A percentile compares a stretch with the other conserved stretches of the same genome.
Evolutionary conservation across 1,140 invertebrate species (phyloP).

Genomic region (Chionoecetes opilio): DNA sequence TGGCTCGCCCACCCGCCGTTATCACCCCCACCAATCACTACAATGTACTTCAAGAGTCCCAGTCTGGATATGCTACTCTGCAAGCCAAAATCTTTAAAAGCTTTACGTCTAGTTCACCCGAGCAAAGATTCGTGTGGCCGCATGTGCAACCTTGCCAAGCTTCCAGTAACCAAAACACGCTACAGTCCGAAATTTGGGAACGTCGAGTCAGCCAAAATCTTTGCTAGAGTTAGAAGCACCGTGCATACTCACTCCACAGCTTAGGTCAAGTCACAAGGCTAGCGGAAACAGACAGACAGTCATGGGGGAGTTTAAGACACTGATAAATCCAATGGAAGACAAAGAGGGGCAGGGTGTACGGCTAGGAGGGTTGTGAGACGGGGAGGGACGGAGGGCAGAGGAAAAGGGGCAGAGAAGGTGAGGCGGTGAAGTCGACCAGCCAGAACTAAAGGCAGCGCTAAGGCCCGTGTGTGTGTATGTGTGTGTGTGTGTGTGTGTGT

Average conservation of each 20-base stretch:
- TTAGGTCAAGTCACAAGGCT: constrained; percentile 75
- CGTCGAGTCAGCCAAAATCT: constrained; percentile 54
- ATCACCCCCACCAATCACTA: constrained; percentile 9
- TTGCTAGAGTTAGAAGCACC: constrained; percentile 68
- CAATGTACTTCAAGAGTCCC: constrained; percentile 48
- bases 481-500: constrained; percentile 38
- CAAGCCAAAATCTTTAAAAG: constrained; percentile 68
- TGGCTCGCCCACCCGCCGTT: constrained; percentile 2
- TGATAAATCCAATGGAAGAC: constrained; percentile 54
- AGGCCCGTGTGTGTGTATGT: constrained; percentile 48
- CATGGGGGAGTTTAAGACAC: constrained; percentile 65
- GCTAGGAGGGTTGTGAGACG: background rate
- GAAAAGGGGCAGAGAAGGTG: constrained; percentile 65
- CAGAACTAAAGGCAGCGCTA: constrained; percentile 38
- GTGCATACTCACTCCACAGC: constrained; percentile 73
- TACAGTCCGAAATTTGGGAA: constrained; percentile 5
- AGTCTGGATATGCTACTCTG: constrained; percentile 72
- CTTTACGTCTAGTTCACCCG: constrained; percentile 60
- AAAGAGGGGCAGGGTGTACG: constrained; percentile 12
- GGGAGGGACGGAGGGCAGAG: background rate
- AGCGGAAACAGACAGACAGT: constrained; percentile 70
- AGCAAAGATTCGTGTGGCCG: constrained; percentile 58
- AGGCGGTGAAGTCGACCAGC: constrained; percentile 42
- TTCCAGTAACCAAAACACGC: background rate
- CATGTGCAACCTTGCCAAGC: background rate